Evolutionary conservation across 2,888 invertebrate species (phyloP), one percentile per base, ranked within the genome.

Genomic region (Polietes domitor): DNA sequence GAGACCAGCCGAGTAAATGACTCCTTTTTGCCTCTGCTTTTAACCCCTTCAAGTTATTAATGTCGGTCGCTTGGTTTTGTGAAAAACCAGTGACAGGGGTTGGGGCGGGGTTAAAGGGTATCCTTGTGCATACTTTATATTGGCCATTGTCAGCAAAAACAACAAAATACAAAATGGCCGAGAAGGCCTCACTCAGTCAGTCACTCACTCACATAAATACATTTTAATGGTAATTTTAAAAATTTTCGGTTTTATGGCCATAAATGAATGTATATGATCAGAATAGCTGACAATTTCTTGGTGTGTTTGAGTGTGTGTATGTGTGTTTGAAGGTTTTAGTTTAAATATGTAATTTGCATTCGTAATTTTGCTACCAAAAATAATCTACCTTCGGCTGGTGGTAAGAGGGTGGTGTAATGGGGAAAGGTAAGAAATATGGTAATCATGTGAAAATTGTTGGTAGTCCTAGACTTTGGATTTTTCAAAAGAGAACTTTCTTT

Each of bases 301-400:
- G n/a, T 53, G 26, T 26, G 15, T 17, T 71, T 28, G 3, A 32
- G 32, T 32, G 3, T 32, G 3, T 37, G 37, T 9, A 2, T 7
- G 37, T 37, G 7, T 37, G 37, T 37, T 12, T 37, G 9, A 37
- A 37, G 37, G 9, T 71, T 77, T 32, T 47, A 26, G 26, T 75
- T 72, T 21, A 70, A 24, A 17, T 32, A 12, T 55, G 43, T 58
- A 79, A 83, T 79, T 83, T 83, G 65, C 76, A 83, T 79, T 79
- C 58, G 71, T 79, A 79, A 76, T 72, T 65, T 68, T 65, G 19
- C 72, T 24, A 26, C 17, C 37, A 2, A 12, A 15, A 72, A 37
- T 24, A 55, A 55, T 55, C 58, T 55, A 50, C 19, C 19, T 10
- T 12, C 7, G 10, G 37, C n/a, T n/a, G 37, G 37, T 3, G 10